phyloP scores from a whole-genome alignment of 2,797 vertebrate species.

The Heterohyrax brucei region DNA sequence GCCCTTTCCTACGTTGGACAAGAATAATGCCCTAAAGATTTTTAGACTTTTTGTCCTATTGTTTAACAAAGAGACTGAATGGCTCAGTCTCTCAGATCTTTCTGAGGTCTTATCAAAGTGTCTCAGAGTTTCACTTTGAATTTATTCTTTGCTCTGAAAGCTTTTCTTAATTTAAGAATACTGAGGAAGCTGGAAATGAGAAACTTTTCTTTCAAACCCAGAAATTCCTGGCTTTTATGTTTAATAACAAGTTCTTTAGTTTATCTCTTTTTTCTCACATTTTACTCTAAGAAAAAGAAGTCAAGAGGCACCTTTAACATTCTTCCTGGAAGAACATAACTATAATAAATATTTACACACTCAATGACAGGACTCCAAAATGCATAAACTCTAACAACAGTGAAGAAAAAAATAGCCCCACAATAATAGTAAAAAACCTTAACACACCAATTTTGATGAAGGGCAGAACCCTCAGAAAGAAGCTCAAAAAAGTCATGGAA shows the following conservation, averaged over 20 bases:
- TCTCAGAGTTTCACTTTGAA: neutral
- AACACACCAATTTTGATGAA: no score
- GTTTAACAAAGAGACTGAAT: slow-evolving; percentile 31
- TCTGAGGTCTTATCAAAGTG: neutral
- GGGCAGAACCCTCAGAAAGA: no score
- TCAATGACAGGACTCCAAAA: no score
- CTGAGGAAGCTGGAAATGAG: slow-evolving; percentile 2
- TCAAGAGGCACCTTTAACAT: neutral
- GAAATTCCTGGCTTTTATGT: slow-evolving; percentile 22
- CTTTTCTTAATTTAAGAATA: slow-evolving; percentile 41
- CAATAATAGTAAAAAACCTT: no score
- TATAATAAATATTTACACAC: no score
- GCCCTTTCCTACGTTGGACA: neutral
- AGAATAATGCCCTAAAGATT: slow-evolving; percentile 6
- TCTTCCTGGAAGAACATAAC: neutral
- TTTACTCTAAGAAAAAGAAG: neutral
- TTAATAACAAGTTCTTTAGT: neutral
- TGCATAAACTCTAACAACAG: no score
- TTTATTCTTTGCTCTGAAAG: slow-evolving; percentile 37
- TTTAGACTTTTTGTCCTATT: neutral
- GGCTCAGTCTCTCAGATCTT: neutral
- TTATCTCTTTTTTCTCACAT: neutral
- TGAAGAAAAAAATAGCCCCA: no score
- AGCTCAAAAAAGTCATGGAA: no score
- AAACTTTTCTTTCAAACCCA: neutral